Evolutionary conservation across 2,113 vertebrate genomes (phyloP).

Genomic region (Otus sunia): DNA sequence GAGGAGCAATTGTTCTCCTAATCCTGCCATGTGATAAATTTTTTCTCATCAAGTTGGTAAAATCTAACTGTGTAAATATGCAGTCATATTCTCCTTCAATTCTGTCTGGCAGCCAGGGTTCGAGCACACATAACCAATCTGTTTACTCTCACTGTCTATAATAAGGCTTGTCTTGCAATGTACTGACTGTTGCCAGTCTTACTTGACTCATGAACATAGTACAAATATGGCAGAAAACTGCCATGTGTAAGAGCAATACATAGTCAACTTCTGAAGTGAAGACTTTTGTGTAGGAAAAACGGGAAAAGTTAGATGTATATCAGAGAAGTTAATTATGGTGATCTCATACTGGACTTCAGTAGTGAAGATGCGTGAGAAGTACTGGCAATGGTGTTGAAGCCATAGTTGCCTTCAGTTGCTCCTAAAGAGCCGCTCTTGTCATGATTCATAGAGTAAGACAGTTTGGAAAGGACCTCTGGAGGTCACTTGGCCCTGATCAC

Average conservation of each 20-base stretch:
- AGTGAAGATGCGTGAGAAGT: background rate
- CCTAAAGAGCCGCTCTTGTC: background rate
- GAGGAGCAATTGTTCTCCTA: background rate
- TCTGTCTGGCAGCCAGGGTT: slow-evolving; percentile 8
- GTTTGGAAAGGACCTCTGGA: background rate
- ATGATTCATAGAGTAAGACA: background rate
- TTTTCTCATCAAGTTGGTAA: background rate
- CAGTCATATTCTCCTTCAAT: background rate
- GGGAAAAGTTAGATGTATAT: background rate
- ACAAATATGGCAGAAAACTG: background rate
- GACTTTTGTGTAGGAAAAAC: background rate
- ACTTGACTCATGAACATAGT: background rate
- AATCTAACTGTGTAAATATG: background rate
- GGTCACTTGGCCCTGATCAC: background rate
- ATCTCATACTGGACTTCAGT: background rate
- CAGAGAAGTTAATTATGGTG: background rate
- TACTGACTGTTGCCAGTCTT: background rate
- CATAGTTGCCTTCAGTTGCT: background rate
- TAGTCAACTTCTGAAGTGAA: background rate
- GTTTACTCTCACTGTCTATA: background rate
- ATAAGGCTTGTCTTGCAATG: background rate
- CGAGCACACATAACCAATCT: background rate
- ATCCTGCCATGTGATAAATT: background rate
- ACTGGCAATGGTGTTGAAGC: background rate
- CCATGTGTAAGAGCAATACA: background rate